Percentiles rank a stretch among this genome's conserved stretches.
Evolutionary conservation across 2,797 vertebrate genomes (phyloP).

Genomic region (Lithobates sylvaticus): DNA sequence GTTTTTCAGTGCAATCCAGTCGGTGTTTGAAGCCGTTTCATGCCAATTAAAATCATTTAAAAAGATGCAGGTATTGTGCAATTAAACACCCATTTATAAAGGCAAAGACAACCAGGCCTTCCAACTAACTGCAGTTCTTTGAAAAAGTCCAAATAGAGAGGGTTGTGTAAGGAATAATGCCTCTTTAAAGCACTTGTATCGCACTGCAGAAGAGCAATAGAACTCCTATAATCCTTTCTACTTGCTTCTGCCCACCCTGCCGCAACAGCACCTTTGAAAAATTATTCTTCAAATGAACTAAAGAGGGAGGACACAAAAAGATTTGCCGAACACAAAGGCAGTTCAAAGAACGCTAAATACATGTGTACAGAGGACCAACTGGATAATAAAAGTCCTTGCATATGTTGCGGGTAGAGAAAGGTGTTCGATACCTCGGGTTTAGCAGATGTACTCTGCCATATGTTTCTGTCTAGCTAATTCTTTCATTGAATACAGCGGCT

Average conservation of each 20-base stretch:
- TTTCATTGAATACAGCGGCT: slow-evolving; percentile 54
- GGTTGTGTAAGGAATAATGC: slow-evolving; percentile 46
- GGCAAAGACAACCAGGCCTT: slow-evolving; percentile 22
- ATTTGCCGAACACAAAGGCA: slow-evolving; percentile 51
- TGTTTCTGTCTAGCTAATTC: slow-evolving; percentile 61
- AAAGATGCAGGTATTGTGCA: slow-evolving; percentile 44
- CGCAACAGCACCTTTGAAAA: slow-evolving; percentile 54
- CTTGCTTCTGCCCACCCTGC: slow-evolving; percentile 23
- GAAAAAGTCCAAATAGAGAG: slow-evolving; percentile 46
- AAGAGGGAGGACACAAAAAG: slow-evolving; percentile 53
- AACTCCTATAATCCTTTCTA: slow-evolving; percentile 32
- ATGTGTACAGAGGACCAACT: slow-evolving; percentile 49
- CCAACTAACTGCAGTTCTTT: slow-evolving; percentile 35
- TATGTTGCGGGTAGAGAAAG: slow-evolving; percentile 54
- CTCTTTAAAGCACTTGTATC: slow-evolving; percentile 53
- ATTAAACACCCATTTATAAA: slow-evolving; percentile 47
- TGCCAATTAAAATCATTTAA: slow-evolving; percentile 52
- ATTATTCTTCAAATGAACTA: slow-evolving; percentile 56
- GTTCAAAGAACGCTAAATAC: slow-evolving; percentile 50
- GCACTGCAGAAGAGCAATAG: slow-evolving; percentile 26
- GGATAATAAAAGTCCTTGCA: slow-evolving; percentile 53
- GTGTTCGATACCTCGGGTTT: slow-evolving; percentile 47
- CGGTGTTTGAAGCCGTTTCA: slow-evolving; percentile 30
- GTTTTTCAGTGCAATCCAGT: slow-evolving; percentile 28
- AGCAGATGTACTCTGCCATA: slow-evolving; percentile 57